Evolutionary conservation across 2,888 invertebrate species (phyloP).

Genomic region (Drymonia ruficornis): DNA sequence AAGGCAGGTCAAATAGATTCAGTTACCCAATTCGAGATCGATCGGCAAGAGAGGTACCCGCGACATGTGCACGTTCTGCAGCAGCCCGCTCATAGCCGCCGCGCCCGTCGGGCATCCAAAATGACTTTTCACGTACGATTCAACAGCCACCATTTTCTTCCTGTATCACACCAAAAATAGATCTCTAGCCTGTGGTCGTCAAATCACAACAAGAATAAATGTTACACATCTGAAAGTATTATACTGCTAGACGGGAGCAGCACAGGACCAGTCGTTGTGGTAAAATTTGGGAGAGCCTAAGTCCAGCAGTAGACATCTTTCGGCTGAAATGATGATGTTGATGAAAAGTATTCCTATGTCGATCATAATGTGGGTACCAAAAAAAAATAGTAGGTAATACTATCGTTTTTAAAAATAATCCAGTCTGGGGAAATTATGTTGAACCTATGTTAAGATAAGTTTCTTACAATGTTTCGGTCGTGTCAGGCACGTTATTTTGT

Average conservation of each 20-base stretch:
- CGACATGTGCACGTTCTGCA: conserved; percentile 40
- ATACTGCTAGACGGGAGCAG: too few species aligned
- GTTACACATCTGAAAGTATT: too few species aligned
- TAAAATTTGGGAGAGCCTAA: too few species aligned
- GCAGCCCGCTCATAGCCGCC: conserved; percentile 21
- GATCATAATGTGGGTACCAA: too few species aligned
- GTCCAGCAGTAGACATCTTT: too few species aligned
- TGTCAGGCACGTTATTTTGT: conserved; percentile 34
- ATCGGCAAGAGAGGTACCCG: conserved; percentile 58
- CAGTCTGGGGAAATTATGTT: too few species aligned
- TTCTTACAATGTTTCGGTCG: conserved; percentile 51
- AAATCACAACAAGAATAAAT: conserved; percentile 2
- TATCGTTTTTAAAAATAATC: too few species aligned
- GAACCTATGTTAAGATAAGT: not conserved
- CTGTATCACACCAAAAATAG: conserved; percentile 27
- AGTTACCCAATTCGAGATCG: conserved; percentile 57
- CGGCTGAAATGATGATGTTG: too few species aligned
- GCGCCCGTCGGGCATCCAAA: conserved; percentile 40
- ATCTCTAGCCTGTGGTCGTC: too few species aligned
- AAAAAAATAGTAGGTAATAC: too few species aligned
- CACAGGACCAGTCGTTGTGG: too few species aligned
- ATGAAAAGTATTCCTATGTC: too few species aligned
- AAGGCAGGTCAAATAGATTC: not conserved
- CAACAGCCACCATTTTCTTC: conserved; percentile 62
- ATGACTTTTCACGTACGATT: conserved; percentile 61